These are phyloP conservation scores for Hypomecis punctinalis DNA, from an alignment of 2,888 invertebrate species.

Conservation along the genomic window DNA sequence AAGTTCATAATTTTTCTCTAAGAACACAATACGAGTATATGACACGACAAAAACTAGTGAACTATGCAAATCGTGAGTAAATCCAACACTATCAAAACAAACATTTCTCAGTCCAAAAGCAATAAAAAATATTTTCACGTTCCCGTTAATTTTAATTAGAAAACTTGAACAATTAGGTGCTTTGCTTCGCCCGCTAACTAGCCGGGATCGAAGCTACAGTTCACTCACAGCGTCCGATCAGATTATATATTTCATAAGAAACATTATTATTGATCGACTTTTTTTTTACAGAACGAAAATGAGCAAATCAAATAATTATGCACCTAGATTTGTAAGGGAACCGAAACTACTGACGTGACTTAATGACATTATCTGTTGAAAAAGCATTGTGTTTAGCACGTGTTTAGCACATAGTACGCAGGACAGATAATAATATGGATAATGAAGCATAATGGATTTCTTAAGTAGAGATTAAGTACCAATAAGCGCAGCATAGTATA, in stretches of 20 bases:
- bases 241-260: not conserved
- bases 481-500: no score
- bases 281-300: no score
- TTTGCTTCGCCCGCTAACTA: slow-evolving; percentile 54
- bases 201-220: slow-evolving; percentile 52
- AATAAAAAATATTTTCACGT: slow-evolving; percentile 40
- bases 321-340: no score
- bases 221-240: not conserved
- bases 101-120: slow-evolving; percentile 5
- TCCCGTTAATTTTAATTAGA: slow-evolving; percentile 64
- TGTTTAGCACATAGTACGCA: no score
- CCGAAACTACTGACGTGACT: no score
- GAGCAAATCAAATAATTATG: no score
- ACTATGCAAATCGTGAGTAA: not conserved
- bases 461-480: no score
- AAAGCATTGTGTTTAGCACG: no score
- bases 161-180: slow-evolving; percentile 66
- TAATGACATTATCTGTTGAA: no score
- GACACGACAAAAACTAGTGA: slow-evolving; percentile 15
- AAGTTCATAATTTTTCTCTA: not conserved
- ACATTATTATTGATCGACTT: not conserved
- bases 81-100: slow-evolving; percentile 8
- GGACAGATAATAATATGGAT: no score
- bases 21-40: slow-evolving; percentile 13
- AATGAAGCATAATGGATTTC: no score